Evolutionary conservation across 2,888 invertebrate species (phyloP), one percentile per base, ranked within the genome.

Genomic region (Cataglyphis cursor): DNA sequence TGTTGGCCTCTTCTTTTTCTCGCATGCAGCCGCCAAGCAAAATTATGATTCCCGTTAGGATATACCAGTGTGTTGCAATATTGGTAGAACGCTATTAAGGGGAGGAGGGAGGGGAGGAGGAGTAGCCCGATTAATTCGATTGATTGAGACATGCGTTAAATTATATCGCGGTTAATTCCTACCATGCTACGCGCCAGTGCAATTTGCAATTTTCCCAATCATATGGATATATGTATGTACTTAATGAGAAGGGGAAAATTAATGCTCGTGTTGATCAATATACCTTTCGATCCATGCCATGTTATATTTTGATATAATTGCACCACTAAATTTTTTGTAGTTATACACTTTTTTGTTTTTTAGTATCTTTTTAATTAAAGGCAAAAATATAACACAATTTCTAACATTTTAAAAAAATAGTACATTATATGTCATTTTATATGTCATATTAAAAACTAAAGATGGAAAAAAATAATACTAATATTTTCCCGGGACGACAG

Each of bases 101-200:
- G 12, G 41, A 12, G 12, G 41, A 3, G 10, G 10, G 10, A 12
- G 44, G 44, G 44, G 44, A 15, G 3, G 4, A 28, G 41, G 44
- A 72, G 35, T 38, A 35, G 78, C 44, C 15, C 72, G 78, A 80
- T 80, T 80, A 80, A 80, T 80, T 72, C 78, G 72, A 80, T 80
- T 80, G 78, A 72, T 72, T 72, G 78, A 80, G 78, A 80, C 59
- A 72, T 59, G 72, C 78, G 59, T 80, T 80, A 80, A 80, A 80
- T 80, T 80, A 72, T 72, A 80, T 80, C 72, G 72, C 78, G 59
- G 54, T 44, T 80, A 80, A 80, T 72, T 72, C 59, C 72, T 59
- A 21, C 35, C 72, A 18, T 57, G 57, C 48, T 70, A 35, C 61
- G 78, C 72, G 78, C 48, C 35, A 21, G 44, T 72, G 59, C 72